phyloP scores from a whole-genome alignment of 2,888 invertebrate species.

The Koerneria pararmatus region DNA sequence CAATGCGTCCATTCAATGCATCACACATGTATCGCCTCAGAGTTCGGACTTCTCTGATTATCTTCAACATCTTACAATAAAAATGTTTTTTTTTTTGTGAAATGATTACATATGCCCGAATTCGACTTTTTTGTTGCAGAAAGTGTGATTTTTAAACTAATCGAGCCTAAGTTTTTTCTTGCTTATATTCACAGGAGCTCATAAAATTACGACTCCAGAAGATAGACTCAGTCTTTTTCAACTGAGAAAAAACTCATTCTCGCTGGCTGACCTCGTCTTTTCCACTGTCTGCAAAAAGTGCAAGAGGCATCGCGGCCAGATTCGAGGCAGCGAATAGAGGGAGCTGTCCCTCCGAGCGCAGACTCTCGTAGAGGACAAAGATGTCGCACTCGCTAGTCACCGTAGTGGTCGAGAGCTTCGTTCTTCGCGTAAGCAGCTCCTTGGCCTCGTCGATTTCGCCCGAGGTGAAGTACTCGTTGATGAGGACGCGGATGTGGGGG shows the following conservation, averaged over 20 bases:
- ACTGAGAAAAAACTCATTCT: no score
- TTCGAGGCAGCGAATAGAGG: conserved; percentile 47
- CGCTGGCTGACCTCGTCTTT: conserved; percentile 21
- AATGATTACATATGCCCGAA: no score
- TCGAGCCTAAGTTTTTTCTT: background rate
- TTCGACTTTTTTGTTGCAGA: background rate
- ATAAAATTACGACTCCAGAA: no score
- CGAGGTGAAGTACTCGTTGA: conserved; percentile 22
- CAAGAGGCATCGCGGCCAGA: conserved; percentile 37
- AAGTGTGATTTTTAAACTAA: background rate
- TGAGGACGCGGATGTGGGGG: conserved; percentile 17
- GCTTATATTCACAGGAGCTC: background rate
- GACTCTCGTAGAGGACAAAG: conserved; percentile 16
- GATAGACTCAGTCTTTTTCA: no score
- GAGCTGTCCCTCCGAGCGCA: background rate
- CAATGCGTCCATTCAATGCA: conserved; percentile 16
- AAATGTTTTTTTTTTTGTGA: no score
- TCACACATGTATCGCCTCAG: conserved; percentile 22
- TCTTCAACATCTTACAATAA: no score
- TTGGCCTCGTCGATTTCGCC: conserved; percentile 19
- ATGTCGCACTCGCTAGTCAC: conserved; percentile 2
- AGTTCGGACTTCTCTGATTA: conserved; percentile 17
- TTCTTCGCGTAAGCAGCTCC: conserved; percentile 1
- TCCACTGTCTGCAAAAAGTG: conserved; percentile 22
- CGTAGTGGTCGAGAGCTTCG: background rate